Conservation (phyloP, 2,113 vertebrate species). For the Xiphorhynchus elegans region DNA sequence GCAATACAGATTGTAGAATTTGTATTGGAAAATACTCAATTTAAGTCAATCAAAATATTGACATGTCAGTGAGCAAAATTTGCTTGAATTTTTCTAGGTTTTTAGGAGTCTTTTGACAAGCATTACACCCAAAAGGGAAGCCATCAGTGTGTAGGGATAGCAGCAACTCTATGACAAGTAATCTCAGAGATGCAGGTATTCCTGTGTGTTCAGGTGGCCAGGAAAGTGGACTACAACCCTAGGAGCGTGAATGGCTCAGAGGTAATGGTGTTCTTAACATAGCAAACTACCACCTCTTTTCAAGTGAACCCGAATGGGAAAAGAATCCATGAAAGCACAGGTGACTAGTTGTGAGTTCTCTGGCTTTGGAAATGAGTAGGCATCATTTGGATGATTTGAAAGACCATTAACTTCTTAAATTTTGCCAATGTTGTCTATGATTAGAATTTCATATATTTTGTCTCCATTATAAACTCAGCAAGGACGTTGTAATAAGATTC, state of each 20-base stretch:
- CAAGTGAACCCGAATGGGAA: conserved; percentile 72
- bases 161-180: neutral
- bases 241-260: conserved; percentile 74
- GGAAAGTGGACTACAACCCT: conserved; percentile 69
- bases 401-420: neutral
- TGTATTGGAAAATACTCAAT: neutral
- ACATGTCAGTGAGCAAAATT: neutral
- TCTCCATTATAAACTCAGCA: neutral
- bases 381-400: accelerated
- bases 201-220: conserved; percentile 74
- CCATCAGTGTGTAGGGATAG: conserved; percentile 2
- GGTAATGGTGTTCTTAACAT: conserved; percentile 70
- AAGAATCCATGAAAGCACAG: conserved; percentile 79
- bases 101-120: conserved; percentile 44
- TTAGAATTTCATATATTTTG: neutral
- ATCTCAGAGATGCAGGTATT: conserved; percentile 75
- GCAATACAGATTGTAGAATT: neutral
- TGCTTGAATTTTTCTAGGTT: neutral
- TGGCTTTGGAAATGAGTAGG: neutral
- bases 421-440: neutral
- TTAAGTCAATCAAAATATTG: neutral
- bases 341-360: conserved; percentile 38
- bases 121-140: conserved; percentile 26
- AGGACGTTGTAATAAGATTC: neutral
- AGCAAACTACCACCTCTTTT: conserved; percentile 74